Evolutionary conservation across 2,113 vertebrate genomes (phyloP).

Genomic region (Hemibagrus wyckioides): DNA sequence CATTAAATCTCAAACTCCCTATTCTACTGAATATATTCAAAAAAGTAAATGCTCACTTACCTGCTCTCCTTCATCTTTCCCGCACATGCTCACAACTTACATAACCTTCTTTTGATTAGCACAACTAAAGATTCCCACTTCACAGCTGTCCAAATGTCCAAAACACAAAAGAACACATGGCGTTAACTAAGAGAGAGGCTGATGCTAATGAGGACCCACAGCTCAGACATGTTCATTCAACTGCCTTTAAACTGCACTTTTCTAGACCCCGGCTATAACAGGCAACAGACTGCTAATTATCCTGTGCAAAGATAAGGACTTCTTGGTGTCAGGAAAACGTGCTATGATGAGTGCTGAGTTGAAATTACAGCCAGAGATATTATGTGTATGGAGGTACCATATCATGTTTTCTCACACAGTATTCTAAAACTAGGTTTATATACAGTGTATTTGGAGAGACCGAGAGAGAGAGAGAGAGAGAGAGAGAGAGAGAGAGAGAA

Average conservation of each 20-base stretch:
- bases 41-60: no score
- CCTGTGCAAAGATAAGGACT: slow-evolving; percentile 15
- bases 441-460: neutral
- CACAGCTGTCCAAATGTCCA: slow-evolving; percentile 28
- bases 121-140: neutral
- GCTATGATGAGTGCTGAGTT: neutral
- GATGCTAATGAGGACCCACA: slow-evolving; percentile 31
- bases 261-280: neutral
- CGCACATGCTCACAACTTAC: neutral
- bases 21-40: neutral
- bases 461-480: neutral
- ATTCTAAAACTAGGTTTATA: neutral
- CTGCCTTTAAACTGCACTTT: slow-evolving; percentile 26
- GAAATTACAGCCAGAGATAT: neutral
- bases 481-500: neutral
- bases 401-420: neutral
- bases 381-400: neutral
- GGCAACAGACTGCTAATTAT: slow-evolving; percentile 25
- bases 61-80: neutral
- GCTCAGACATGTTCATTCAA: slow-evolving; percentile 31
- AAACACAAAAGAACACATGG: slow-evolving; percentile 17
- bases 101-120: neutral
- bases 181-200: slow-evolving; percentile 33
- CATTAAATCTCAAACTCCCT: neutral
- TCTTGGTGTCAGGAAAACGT: slow-evolving; percentile 1